Percentiles rank a stretch among this genome's conserved stretches.
These are phyloP conservation scores for Belonocnema kinseyi DNA, from an alignment of 1,140 invertebrate genomes.

Conservation along the genomic window DNA sequence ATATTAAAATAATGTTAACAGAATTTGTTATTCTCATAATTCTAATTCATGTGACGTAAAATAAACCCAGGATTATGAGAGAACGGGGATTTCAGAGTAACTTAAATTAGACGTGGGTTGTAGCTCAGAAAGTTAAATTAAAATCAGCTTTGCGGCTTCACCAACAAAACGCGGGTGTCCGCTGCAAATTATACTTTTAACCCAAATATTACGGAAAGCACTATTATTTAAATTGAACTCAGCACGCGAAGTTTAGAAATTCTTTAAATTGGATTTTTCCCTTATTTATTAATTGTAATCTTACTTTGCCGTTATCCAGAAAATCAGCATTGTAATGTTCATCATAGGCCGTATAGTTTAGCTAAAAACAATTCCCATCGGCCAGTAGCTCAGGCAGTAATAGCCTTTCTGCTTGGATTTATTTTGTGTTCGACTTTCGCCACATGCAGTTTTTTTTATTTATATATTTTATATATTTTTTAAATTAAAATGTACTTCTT, in stretches of 20 bases:
- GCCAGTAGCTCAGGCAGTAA: no score
- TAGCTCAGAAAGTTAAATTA: slow-evolving; percentile 46
- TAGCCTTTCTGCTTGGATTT: no score
- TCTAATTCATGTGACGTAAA: neutral
- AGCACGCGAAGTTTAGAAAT: neutral
- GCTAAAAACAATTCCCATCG: no score
- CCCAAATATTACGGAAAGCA: slow-evolving; percentile 42
- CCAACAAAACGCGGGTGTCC: slow-evolving; percentile 30
- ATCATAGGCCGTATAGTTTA: no score
- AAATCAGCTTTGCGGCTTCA: slow-evolving; percentile 38
- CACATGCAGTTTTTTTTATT: no score
- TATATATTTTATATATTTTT: no score
- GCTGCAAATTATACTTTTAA: slow-evolving; percentile 56
- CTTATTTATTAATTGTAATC: no score
- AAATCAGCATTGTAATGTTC: no score
- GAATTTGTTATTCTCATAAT: slow-evolving; percentile 16
- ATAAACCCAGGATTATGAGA: slow-evolving; percentile 37
- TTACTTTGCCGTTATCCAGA: no score
- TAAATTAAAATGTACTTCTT: no score
- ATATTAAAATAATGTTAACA: neutral
- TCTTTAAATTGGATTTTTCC: no score
- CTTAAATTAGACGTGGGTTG: slow-evolving; percentile 55
- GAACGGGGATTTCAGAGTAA: slow-evolving; percentile 42
- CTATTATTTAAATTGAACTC: neutral
- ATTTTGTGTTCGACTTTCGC: no score